These are phyloP conservation scores for Rhopalosiphum maidis DNA, from an alignment of 1,140 invertebrate genomes.

Conservation along the genomic window DNA sequence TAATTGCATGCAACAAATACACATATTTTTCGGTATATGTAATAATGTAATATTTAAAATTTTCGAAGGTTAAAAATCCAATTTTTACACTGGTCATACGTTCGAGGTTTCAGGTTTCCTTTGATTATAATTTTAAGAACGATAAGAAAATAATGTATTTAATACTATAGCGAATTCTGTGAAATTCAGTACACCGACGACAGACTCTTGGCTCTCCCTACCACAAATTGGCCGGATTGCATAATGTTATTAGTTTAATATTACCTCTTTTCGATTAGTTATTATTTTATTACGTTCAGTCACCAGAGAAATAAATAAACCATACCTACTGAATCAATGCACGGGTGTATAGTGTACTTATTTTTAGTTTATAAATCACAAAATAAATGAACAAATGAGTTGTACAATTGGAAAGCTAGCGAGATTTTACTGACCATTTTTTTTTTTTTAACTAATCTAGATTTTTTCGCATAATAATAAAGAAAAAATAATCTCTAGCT, in stretches of 20 bases:
- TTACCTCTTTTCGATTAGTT: background rate
- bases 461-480: background rate
- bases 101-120: conserved; percentile 22
- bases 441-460: background rate
- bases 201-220: background rate
- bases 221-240: background rate
- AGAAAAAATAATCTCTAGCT: background rate
- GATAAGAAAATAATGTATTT: background rate
- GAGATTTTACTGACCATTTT: background rate
- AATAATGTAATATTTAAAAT: background rate
- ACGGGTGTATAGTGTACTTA: background rate
- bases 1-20: background rate
- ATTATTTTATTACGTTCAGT: conserved; percentile 17
- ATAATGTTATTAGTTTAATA: background rate
- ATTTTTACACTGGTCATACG: background rate
- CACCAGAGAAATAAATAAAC: background rate
- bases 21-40: background rate
- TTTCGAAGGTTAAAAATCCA: conserved; percentile 17
- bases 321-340: background rate
- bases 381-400: background rate
- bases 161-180: background rate
- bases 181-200: background rate
- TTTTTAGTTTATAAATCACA: background rate
- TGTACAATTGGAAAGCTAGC: conserved; percentile 8
- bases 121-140: conserved; percentile 1